These are phyloP conservation scores for Myotis planiceps DNA, from an alignment of 2,797 vertebrate genomes.

Conservation along the genomic window DNA sequence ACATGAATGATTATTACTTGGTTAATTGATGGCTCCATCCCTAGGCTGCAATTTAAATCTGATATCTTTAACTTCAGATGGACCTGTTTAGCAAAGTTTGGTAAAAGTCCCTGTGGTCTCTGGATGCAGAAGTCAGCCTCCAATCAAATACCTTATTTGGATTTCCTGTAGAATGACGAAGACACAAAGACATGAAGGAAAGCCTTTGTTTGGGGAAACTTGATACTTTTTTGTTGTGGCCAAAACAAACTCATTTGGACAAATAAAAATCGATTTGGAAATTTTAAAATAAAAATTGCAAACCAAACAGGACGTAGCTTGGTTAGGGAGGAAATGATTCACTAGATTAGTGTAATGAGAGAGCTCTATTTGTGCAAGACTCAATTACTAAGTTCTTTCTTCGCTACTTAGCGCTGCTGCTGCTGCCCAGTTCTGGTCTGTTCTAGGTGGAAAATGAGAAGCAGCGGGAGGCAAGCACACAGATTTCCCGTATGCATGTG, in stretches of 20 bases:
- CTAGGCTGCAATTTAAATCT: background rate
- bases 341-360: slow-evolving; percentile 71
- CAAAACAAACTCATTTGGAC: slow-evolving; percentile 71
- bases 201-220: slow-evolving; percentile 67
- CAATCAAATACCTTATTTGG: slow-evolving; percentile 53
- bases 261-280: slow-evolving; percentile 76
- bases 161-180: slow-evolving; percentile 53
- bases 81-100: background rate
- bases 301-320: slow-evolving; percentile 77
- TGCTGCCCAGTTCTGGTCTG: slow-evolving; percentile 1
- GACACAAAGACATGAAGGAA: slow-evolving; percentile 30
- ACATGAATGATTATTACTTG: background rate
- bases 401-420: slow-evolving; percentile 34
- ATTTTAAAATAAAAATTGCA: slow-evolving; percentile 74
- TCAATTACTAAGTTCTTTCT: slow-evolving; percentile 62
- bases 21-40: background rate
- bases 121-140: background rate
- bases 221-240: slow-evolving; percentile 65
- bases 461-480: background rate
- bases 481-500: background rate
- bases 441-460: slow-evolving; percentile 47
- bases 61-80: background rate
- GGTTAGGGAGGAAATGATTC: slow-evolving; percentile 79
- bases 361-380: slow-evolving; percentile 71
- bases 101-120: background rate